Evolutionary conservation across 1,140 invertebrate species (phyloP), one percentile per base, ranked within the genome.

Genomic region (Drosophila rhopaloa): DNA sequence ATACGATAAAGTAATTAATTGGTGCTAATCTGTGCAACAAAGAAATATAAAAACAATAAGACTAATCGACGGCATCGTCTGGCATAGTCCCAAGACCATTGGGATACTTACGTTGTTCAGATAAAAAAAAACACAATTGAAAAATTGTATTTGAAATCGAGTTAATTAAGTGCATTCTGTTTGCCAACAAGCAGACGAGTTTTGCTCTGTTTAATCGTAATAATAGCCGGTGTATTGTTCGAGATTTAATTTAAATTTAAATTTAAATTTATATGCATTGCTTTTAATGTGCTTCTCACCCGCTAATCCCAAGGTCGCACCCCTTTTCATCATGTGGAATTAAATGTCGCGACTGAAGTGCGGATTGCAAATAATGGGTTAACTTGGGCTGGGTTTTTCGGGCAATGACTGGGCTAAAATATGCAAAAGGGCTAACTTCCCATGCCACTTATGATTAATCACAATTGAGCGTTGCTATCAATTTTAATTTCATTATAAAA

Each of bases 401-500:
- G 46, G 53, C 51, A 74, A 63, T 63, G 71, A 63, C 61, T 59
- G 38, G 53, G 54, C 58, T 48, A 32, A 48, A 54, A 35, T 5
- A 37, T 19, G 50, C 10, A n/a, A 35, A 70, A 68, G 67, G 67
- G 67, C 19, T 24, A 24, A 16, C 41, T 47, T 35, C 35, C 16
- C 41, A 16, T 5, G 63, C 27, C 37, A 29, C 19, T 58, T 71
- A 48, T 65, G 59, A 74, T 68, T 79, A 63, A 72, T 56, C 60
- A 71, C 75, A 83, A 74, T 66, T 76, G 65, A 65, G 76, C 27
- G 66, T 75, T 68, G 67, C 81, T 84, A 86, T 86, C 79, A 86
- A 86, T 86, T 79, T 61, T 65, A 68, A 86, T 77, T 88, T 88
- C 67, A 63, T 80, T 82, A 77, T 83, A 77, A 89, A 79, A 88